These are phyloP conservation scores for Macrophya annulata DNA, from an alignment of 2,888 invertebrate genomes.

Conservation along the genomic window DNA sequence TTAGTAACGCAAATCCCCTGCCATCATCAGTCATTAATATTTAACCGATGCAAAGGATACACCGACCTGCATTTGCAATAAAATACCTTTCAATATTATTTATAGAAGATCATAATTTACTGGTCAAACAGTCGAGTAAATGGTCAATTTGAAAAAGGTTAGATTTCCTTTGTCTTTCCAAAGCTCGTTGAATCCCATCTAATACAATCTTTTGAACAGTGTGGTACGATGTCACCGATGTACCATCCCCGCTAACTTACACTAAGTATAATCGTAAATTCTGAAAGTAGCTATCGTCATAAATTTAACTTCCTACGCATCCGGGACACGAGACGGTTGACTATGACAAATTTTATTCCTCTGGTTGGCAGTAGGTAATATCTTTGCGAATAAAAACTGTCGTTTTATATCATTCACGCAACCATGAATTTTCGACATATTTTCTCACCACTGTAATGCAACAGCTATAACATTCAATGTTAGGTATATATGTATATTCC, in stretches of 20 bases:
- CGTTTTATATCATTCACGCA: constrained; percentile 20
- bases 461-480: background rate
- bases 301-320: constrained; percentile 66
- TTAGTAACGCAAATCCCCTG: constrained; percentile 30
- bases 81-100: constrained; percentile 2
- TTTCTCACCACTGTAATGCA: background rate
- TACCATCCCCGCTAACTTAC: background rate
- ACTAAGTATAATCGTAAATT: constrained; percentile 68
- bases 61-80: constrained; percentile 28
- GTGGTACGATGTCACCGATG: background rate
- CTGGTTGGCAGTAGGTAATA: constrained; percentile 32
- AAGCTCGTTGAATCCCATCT: background rate
- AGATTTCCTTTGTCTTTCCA: constrained; percentile 7
- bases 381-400: constrained; percentile 31
- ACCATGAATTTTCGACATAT: constrained; percentile 39
- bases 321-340: constrained; percentile 35
- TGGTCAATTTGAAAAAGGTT: background rate
- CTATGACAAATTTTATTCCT: constrained; percentile 57
- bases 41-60: constrained; percentile 5
- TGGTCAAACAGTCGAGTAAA: background rate
- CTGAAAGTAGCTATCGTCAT: constrained; percentile 59
- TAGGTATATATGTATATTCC: background rate
- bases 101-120: constrained; percentile 32
- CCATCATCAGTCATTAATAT: constrained; percentile 27
- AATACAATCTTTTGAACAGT: background rate